Evolutionary conservation across 2,797 vertebrate species (phyloP).

Genomic region (Brotula barbata): DNA sequence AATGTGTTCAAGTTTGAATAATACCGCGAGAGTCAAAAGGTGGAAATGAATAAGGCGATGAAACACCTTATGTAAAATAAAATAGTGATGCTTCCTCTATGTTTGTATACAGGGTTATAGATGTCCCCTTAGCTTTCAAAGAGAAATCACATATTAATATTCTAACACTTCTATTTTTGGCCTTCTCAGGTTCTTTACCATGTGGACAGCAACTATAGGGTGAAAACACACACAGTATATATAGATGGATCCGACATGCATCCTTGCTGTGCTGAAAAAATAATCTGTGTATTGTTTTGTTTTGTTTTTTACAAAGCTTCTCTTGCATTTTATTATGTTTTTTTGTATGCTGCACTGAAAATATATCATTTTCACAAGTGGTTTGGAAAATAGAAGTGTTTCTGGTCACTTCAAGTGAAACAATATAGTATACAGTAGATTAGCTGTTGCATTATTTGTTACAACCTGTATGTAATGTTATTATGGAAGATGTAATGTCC

Average conservation of each 20-base stretch:
- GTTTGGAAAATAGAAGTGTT: conserved; percentile 77
- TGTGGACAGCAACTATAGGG: conserved; percentile 63
- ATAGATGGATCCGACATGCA: conserved; percentile 56
- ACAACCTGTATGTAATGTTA: conserved; percentile 92
- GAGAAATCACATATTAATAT: conserved; percentile 67
- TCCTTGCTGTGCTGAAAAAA: conserved; percentile 77
- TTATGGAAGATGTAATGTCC: conserved; percentile 96
- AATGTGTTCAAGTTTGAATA: conserved; percentile 15
- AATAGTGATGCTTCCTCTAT: conserved; percentile 62
- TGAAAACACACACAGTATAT: conserved; percentile 26
- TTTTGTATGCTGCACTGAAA: conserved; percentile 85
- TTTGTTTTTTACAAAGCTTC: conserved; percentile 64
- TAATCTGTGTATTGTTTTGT: conserved; percentile 69
- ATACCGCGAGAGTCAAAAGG: conserved; percentile 29
- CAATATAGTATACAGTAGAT: conserved; percentile 85
- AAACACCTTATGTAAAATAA: conserved; percentile 58
- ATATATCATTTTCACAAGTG: conserved; percentile 78
- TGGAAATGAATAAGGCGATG: conserved; percentile 45
- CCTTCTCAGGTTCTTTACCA: conserved; percentile 69
- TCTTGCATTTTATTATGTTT: conserved; percentile 52
- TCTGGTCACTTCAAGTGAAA: conserved; percentile 81
- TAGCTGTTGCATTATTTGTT: conserved; percentile 90
- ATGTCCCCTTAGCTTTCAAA: conserved; percentile 70
- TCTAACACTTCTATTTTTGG: conserved; percentile 69
- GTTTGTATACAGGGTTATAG: conserved; percentile 74